These are phyloP conservation scores for Eidolon dupreanum DNA, from an alignment of 2,797 vertebrate genomes.

Conservation along the genomic window DNA sequence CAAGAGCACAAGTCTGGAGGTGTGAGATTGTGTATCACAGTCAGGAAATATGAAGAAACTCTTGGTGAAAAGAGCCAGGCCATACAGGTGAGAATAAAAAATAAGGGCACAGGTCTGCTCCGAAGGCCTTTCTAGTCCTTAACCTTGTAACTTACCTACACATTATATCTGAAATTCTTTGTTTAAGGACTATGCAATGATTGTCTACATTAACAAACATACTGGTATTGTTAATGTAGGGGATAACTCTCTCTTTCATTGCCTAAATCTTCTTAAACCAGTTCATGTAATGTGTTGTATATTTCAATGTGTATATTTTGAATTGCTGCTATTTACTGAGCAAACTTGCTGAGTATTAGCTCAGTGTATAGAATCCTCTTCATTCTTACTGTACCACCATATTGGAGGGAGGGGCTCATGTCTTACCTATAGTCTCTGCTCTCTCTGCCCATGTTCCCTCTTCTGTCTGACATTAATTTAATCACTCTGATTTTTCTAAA, in stretches of 20 bases:
- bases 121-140: background rate
- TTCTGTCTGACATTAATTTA: background rate
- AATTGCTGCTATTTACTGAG: background rate
- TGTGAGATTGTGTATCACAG: background rate
- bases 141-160: background rate
- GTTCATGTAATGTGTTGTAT: background rate
- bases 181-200: background rate
- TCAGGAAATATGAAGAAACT: background rate
- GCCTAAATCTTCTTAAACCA: background rate
- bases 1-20: background rate
- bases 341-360: background rate
- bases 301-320: background rate
- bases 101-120: background rate
- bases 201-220: background rate
- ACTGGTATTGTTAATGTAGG: background rate
- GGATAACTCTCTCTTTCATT: background rate
- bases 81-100: background rate
- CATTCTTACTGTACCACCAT: background rate
- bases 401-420: background rate
- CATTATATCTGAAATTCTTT: background rate
- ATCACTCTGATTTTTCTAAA: background rate
- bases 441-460: background rate
- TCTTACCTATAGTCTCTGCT: background rate
- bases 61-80: background rate
- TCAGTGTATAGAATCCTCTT: background rate